Conservation (phyloP, 2,888 invertebrate genomes). For the Drosophila subquinaria region DNA sequence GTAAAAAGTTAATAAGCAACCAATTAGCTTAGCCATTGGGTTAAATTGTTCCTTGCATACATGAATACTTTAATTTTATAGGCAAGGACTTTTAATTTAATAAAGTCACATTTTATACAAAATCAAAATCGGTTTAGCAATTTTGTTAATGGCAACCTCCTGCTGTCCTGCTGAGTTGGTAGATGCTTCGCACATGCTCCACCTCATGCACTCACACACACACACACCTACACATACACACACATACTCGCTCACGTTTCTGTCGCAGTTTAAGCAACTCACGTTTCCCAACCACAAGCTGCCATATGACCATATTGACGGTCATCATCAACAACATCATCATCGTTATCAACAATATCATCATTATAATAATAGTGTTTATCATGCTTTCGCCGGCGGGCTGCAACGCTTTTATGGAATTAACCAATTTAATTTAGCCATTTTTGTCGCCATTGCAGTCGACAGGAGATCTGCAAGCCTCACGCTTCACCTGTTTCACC, state of each 20-base stretch:
- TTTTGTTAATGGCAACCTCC: slow-evolving; percentile 44
- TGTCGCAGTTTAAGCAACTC: slow-evolving; percentile 24
- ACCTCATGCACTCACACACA: slow-evolving; percentile 9
- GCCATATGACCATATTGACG: slow-evolving; percentile 18
- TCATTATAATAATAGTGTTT: slow-evolving; percentile 10
- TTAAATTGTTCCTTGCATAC: too few species aligned
- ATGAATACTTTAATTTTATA: not conserved
- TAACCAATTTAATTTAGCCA: slow-evolving; percentile 63
- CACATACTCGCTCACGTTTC: slow-evolving; percentile 1
- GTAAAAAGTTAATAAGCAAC: too few species aligned
- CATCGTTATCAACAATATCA: slow-evolving; percentile 15
- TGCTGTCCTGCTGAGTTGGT: slow-evolving; percentile 28
- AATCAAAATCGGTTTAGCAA: slow-evolving; percentile 42
- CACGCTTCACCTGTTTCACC: not conserved
- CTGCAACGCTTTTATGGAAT: slow-evolving; percentile 49
- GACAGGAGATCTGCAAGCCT: not conserved
- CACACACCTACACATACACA: slow-evolving; percentile 6
- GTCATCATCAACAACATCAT: slow-evolving; percentile 14
- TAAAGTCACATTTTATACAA: slow-evolving; percentile 23
- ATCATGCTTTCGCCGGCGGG: slow-evolving; percentile 26
- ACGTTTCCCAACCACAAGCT: slow-evolving; percentile 46
- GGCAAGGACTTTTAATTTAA: slow-evolving; percentile 1
- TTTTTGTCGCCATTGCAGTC: slow-evolving; percentile 49
- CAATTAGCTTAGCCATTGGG: too few species aligned
- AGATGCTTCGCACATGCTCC: slow-evolving; percentile 2